These are phyloP conservation scores for Agriopis leucophaearia DNA, from an alignment of 2,888 invertebrate genomes.

Conservation along the genomic window DNA sequence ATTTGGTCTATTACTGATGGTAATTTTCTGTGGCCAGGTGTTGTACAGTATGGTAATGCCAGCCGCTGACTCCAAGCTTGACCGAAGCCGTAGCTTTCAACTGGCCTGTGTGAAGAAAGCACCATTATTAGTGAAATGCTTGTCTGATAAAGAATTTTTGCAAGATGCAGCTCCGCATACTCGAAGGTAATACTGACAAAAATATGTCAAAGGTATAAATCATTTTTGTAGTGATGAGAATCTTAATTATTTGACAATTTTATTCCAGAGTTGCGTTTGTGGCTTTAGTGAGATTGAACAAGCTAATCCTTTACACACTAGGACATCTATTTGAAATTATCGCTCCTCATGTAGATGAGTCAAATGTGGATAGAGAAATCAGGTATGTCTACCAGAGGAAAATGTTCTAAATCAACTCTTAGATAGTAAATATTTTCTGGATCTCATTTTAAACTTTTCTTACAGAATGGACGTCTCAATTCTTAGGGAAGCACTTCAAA, in stretches of 20 bases:
- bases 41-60: constrained; percentile 97
- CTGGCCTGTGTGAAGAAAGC: constrained; percentile 87
- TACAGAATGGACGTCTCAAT: constrained; percentile 85
- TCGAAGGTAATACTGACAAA: constrained; percentile 64
- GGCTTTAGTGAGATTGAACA: constrained; percentile 94
- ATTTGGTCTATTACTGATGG: not conserved
- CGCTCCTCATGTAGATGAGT: constrained; percentile 82
- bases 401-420: constrained; percentile 11
- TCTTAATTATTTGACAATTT: constrained; percentile 11
- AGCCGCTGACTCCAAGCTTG: constrained; percentile 92
- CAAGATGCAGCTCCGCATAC: constrained; percentile 79
- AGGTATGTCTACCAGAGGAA: constrained; percentile 65
- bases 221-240: not conserved
- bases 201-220: not conserved
- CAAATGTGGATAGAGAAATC: constrained; percentile 72
- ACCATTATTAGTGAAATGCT: constrained; percentile 78
- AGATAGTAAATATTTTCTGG: constrained; percentile 18
- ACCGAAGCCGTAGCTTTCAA: constrained; percentile 87
- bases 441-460: constrained; percentile 34
- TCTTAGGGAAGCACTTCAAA: constrained; percentile 93
- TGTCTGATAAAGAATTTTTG: constrained; percentile 82
- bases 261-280: constrained; percentile 92
- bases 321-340: constrained; percentile 91
- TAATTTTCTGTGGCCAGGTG: constrained; percentile 79
- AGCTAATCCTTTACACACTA: constrained; percentile 94